Evolutionary conservation across 2,797 vertebrate genomes (phyloP).

Genomic region (Gallinago solitaria): DNA sequence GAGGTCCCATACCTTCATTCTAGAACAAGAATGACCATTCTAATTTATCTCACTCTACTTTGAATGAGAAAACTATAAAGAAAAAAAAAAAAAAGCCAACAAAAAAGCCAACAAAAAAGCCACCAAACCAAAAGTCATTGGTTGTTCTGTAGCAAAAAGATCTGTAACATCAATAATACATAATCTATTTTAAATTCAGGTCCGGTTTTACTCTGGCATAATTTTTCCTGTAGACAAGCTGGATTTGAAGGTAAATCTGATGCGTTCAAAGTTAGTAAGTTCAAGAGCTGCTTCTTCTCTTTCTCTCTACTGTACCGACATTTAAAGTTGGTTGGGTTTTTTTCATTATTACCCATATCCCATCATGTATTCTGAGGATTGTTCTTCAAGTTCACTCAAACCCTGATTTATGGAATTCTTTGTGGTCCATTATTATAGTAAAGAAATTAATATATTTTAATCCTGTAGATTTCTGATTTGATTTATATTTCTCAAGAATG

Average conservation of each 20-base stretch:
- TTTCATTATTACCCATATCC: not conserved
- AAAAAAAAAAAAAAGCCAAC: no score
- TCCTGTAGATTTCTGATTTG: constrained; percentile 6
- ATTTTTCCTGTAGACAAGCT: not conserved
- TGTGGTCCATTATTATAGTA: constrained; percentile 11
- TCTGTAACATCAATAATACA: not conserved
- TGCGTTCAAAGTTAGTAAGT: not conserved
- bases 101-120: no score
- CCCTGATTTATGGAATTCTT: constrained; percentile 41
- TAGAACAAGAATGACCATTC: not conserved
- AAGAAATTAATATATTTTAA: constrained; percentile 55
- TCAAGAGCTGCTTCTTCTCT: not conserved
- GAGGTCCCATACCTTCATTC: not conserved
- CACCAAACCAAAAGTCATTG: not conserved
- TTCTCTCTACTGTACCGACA: not conserved
- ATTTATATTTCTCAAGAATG: constrained; percentile 25
- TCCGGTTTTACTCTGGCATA: not conserved
- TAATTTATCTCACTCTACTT: not conserved
- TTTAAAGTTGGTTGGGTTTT: not conserved
- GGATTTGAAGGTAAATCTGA: not conserved
- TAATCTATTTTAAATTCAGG: not conserved
- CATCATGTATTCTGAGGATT: not conserved
- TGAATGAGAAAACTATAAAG: not conserved
- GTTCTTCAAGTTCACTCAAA: not conserved
- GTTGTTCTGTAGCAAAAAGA: not conserved